Conservation (phyloP, 2,113 vertebrate species). For the Pluvianellus socialis region DNA sequence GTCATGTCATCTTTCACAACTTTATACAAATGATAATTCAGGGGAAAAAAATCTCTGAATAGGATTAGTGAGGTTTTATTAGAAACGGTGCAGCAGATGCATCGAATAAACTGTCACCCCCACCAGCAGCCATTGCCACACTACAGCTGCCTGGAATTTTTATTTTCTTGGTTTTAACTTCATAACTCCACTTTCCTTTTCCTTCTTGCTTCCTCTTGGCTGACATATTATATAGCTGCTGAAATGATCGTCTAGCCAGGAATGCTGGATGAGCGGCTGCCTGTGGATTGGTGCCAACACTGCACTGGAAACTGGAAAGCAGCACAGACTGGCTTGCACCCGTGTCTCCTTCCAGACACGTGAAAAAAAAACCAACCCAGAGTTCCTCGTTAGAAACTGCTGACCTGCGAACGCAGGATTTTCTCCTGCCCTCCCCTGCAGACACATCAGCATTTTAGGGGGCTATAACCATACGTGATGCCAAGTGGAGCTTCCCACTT, state of each 20-base stretch:
- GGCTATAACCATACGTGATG: neutral
- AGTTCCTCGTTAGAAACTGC: neutral
- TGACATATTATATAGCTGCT: constrained; percentile 50
- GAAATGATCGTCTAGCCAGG: constrained; percentile 60
- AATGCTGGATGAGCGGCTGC: constrained; percentile 64
- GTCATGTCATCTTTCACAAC: neutral
- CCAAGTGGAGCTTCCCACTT: neutral
- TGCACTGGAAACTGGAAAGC: constrained; percentile 51
- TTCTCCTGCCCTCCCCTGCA: neutral
- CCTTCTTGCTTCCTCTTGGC: constrained; percentile 66
- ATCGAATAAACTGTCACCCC: neutral
- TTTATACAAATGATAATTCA: neutral
- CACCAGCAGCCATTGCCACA: neutral
- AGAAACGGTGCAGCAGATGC: neutral
- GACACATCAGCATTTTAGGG: neutral
- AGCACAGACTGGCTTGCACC: constrained; percentile 5
- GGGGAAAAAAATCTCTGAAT: neutral
- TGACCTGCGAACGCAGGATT: neutral
- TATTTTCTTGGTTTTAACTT: constrained; percentile 56
- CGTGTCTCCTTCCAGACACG: neutral
- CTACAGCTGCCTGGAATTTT: constrained; percentile 39
- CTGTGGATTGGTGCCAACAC: constrained; percentile 41
- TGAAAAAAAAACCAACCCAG: neutral
- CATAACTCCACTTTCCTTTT: constrained; percentile 31
- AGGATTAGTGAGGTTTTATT: neutral